Base-by-base conservation (phyloP, 1,140 invertebrate species). In the Vanessa tameamea region DNA sequence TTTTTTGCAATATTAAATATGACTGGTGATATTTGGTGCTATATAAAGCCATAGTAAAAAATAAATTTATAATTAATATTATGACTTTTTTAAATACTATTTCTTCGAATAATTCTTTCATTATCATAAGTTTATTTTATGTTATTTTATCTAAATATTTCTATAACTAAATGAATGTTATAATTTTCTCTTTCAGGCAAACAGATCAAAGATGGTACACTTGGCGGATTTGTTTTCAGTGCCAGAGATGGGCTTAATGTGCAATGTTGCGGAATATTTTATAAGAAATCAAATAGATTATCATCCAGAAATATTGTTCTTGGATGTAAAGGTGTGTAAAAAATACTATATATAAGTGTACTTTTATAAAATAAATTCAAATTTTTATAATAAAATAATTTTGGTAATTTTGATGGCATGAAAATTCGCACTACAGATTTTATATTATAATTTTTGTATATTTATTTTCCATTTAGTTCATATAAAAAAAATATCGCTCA, bases 161-260 rank as follows among this genome's bases (percentile, higher is more conserved):
- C 47, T 14, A 23, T 37, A 57, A 12, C 15, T 20, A 68, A 23
- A 51, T 23, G 70, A 61, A 31, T 63, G 57, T 69, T 47, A 64
- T 23, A 47, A 70, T 73, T 57, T 75, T 72, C 77, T 94, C 2
- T 69, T 95, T 69, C 92, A 97, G 95, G 94, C 95, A 77, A 94
- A 94, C 50, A 94, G 95, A 72, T 94, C 96, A 9, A 97, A 97
- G 92, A 99, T 99, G 98, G 95, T 98, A 20, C 98, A 99, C 88
- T 92, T 99, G 74, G 98, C 98, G 16, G 98, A 99, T 94, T 90
- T 99, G n/a, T 99, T 99, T 92, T 98, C 98, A 1, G 96, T 99
- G 50, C 98, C 98, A 16, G 98, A 99, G 95, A 99, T 99, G 95
- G 96, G 96, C 77, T 93, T 99, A 37, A 90, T 99, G 4, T 98